Evolutionary conservation across 2,888 invertebrate species (phyloP), one percentile per base, ranked within the genome.

Genomic region (Agrochola lota): DNA sequence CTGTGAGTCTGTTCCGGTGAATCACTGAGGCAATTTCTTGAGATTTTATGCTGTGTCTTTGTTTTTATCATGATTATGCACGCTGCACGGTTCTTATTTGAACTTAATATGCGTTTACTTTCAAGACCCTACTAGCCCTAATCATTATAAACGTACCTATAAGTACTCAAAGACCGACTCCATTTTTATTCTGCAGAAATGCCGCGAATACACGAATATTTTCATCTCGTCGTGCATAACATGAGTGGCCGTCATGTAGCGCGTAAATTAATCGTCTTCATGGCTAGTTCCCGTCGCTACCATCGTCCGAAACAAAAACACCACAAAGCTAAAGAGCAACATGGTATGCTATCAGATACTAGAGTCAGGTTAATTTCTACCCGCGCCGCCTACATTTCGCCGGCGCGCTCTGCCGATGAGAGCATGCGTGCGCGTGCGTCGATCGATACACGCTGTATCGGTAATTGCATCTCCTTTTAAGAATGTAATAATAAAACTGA

Each of bases 311-410:
- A 85, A 91, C 90, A 91, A 90, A 87, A 84, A 71, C 80, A 87
- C 67, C 78, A 86, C 80, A 80, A 85, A 90, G 84, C 78, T 88
- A 88, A 84, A 86, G 80, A 86, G 84, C 88, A 91, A 91, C 88
- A 81, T 72, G 74, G 80, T 78, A 85, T 79, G 86, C 83, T 82
- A 88, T 88, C 89, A 81, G 90, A 91, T 88, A 87, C 82, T 87
- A 87, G 85, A 84, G 80, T 85, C 81, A 76, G 86, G 92, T 91
- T 92, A 92, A 92, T 93, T 92, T 90, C 91, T 87, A 77, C 88
- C 81, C 87, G 85, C 86, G 85, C 91, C 94, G 93, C 94, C 94
- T 91, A 92, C 93, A 91, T 93, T 92, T 94, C 93, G 91, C 90
- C 93, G 92, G 86, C 85, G 87, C 85, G 88, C 84, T 81, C 81